Evolutionary conservation across 1,140 invertebrate species (phyloP), one percentile per base, ranked within the genome.

Genomic region (Drosophila pruinosa): DNA sequence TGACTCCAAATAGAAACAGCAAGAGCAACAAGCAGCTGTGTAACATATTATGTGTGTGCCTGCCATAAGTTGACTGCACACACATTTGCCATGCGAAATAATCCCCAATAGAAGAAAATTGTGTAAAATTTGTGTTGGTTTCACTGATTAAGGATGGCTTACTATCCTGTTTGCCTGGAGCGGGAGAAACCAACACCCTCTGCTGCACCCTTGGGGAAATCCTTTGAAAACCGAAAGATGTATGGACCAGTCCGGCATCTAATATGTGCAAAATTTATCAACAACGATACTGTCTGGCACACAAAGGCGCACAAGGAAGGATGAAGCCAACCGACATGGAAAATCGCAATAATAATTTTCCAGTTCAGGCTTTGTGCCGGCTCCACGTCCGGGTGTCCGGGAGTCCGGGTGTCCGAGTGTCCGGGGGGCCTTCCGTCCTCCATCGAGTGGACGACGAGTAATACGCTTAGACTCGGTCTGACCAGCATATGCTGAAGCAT

Each of bases 281-380:
- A 82, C 79, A 76, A 68, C 73, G 58, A 77, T 80, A 68, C 72
- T 36, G 52, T 39, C 52, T 24, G 43, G 47, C 50, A 53, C 50
- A 48, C 70, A 64, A 47, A 47, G 47, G 45, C 61, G 38, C 34
- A 56, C 67, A 58, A 34, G 21, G 21, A 4, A 72, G 63, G 78
- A 78, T 67, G 48, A 74, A 56, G 59, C 63, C 75, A 82, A 83
- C 62, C 72, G 72, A 74, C 81, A 80, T 83, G 81, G 80, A 83
- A 83, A 83, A 83, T 83, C 76, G 80, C 80, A 83, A 83, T 80
- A 85, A 85, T 83, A 86, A 80, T 83, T 83, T 83, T 79, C 68
- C 68, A 72, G 72, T 74, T 82, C 76, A 73, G 50, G 45, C 78
- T 62, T 59, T 54, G 36, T 17, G n/a, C n/a, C n/a, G n/a, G n/a